Base-by-base conservation (phyloP, 2,113 vertebrate species). In the Sisor rabdophorus region DNA sequence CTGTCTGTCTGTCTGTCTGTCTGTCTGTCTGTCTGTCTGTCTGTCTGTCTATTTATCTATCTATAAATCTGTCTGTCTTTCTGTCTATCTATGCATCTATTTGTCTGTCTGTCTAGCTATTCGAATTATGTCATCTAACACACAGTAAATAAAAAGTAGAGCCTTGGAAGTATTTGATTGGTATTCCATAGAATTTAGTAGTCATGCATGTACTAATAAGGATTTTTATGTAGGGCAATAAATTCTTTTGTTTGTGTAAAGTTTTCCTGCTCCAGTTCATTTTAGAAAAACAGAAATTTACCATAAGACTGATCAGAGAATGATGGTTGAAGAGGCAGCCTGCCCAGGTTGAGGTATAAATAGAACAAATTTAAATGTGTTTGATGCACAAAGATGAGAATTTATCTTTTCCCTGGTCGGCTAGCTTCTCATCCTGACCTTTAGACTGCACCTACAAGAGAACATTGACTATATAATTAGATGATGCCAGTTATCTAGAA, bases 321-420 rank as follows among this genome's bases (percentile, higher is more conserved):
- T 63, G 47, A 19, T 60, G 24, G 40, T 22, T 60, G 24, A 68
- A 52, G 64, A 59, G 16, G 55, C 60, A 5, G 47, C 20, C 4
- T 61, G 78, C 32, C 50, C 58, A 60, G 32, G 22, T 24, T 80
- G 71, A 67, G 44, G 67, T 82, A 80, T 78, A 79, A 77, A 82
- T 77, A 84, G 71, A 58, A 48, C 44, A 26, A 40, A 79, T 78
- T 54, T 81, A 16, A 78, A 78, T 79, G 47, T 73, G 70, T 76
- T 75, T 78, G 79, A 85, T 80, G 44, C 44, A 79, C 52, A 75
- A 40, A 32, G 74, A 79, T 69, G 48, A 80, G 78, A n/a, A 40
- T 15, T 61, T 58, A 77, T 76, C 44, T 61, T 65, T 79, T 76
- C 47, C 67, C 78, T 61, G 65, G 76, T 54, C 70, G 71, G 70